These are phyloP conservation scores for Cydia splendana DNA, from an alignment of 1,140 invertebrate genomes.

Conservation along the genomic window DNA sequence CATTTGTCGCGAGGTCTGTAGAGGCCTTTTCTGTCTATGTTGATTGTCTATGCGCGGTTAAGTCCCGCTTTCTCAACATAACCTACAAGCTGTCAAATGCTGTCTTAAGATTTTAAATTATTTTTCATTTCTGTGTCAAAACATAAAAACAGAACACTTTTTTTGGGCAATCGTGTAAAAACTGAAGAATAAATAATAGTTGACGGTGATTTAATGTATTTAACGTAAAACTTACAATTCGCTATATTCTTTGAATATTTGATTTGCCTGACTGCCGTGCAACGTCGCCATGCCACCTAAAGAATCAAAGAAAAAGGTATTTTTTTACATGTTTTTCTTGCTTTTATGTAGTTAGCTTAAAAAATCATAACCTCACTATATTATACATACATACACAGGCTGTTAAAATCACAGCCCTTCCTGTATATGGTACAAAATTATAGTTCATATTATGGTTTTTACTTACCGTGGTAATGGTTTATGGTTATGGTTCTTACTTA, in stretches of 20 bases:
- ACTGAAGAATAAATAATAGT: too few relatives aligned
- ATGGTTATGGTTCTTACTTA: slow-evolving; percentile 36
- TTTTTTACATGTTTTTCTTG: background rate
- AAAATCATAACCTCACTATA: too few relatives aligned
- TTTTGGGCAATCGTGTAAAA: too few relatives aligned
- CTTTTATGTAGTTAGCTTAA: too few relatives aligned
- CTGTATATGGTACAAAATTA: too few relatives aligned
- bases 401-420: too few relatives aligned
- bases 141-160: too few relatives aligned
- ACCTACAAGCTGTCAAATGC: background rate
- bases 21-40: background rate
- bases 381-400: too few relatives aligned
- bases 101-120: too few relatives aligned
- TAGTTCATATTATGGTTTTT: too few relatives aligned
- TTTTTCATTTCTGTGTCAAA: too few relatives aligned
- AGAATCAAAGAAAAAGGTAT: slow-evolving; percentile 25
- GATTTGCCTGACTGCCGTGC: slow-evolving; percentile 91
- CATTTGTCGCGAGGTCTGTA: background rate
- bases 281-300: slow-evolving; percentile 88
- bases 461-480: too few relatives aligned
- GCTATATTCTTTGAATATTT: slow-evolving; percentile 87
- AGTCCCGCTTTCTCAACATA: background rate
- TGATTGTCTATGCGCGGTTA: background rate
- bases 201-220: slow-evolving; percentile 2
- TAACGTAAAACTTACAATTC: slow-evolving; percentile 78